These are phyloP conservation scores for Mechanitis messenoides DNA, from an alignment of 2,888 invertebrate genomes.

Conservation along the genomic window DNA sequence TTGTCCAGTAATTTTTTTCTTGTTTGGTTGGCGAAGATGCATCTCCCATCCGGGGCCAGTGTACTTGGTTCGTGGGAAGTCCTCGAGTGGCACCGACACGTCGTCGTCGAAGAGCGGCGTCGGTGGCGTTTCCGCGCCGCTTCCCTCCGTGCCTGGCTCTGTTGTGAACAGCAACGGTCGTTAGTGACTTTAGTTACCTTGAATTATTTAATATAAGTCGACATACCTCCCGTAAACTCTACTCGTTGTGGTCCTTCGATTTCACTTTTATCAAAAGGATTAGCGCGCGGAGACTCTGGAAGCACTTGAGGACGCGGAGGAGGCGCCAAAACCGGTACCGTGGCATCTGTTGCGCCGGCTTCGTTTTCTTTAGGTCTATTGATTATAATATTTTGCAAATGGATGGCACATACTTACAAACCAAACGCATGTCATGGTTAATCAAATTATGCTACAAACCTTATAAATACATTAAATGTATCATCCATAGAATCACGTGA, in stretches of 20 bases:
- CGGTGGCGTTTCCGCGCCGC: constrained; percentile 78
- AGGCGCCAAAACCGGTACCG: constrained; percentile 86
- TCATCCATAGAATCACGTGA: constrained; percentile 88
- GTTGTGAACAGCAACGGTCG: too few species aligned
- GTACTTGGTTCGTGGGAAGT: constrained; percentile 88
- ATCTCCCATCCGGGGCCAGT: constrained; percentile 95
- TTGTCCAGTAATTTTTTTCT: constrained; percentile 96
- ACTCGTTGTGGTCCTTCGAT: constrained; percentile 46
- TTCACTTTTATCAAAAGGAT: constrained; percentile 85
- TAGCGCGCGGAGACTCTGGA: constrained; percentile 80
- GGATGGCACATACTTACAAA: not conserved
- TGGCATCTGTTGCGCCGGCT: constrained; percentile 35
- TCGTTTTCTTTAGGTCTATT: constrained; percentile 75
- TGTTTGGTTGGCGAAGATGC: constrained; percentile 95
- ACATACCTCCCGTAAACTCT: constrained; percentile 28
- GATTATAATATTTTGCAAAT: not conserved
- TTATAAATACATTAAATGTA: constrained; percentile 88
- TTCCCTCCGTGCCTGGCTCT: constrained; percentile 21
- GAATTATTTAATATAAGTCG: not conserved
- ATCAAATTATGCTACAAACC: constrained; percentile 56
- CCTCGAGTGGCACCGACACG: constrained; percentile 92
- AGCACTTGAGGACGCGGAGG: constrained; percentile 77
- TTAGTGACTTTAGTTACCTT: too few species aligned
- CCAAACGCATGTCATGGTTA: not conserved
- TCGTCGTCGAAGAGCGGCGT: constrained; percentile 96